Evolutionary conservation across 2,797 vertebrate genomes (phyloP).

Genomic region (Takifugu ocellatus): DNA sequence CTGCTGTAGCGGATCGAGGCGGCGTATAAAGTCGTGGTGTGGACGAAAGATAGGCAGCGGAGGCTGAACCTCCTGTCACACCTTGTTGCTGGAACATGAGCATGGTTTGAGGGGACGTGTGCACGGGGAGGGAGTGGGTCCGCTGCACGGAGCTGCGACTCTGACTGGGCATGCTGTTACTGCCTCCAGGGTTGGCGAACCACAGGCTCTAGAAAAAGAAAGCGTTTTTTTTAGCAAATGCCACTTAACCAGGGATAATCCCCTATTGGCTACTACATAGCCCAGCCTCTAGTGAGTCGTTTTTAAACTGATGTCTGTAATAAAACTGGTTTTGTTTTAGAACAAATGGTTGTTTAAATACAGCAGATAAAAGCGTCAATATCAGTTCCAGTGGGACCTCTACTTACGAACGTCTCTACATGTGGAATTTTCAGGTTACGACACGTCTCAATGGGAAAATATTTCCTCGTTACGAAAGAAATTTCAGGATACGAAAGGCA

Average conservation of each 20-base stretch:
- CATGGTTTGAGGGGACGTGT: constrained; percentile 93
- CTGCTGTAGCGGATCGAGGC: background rate
- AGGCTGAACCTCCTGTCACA: constrained; percentile 47
- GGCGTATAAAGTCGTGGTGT: background rate
- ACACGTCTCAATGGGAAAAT: no score
- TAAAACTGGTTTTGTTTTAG: no score
- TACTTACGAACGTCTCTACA: no score
- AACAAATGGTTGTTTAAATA: no score
- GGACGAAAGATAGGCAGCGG: background rate
- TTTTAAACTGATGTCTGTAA: no score
- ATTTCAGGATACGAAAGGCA: no score
- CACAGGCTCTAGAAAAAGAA: constrained; percentile 81
- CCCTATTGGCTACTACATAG: background rate
- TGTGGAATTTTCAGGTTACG: no score
- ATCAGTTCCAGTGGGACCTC: background rate
- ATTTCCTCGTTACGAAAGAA: no score
- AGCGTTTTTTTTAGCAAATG: constrained; percentile 20
- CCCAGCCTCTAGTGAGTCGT: background rate
- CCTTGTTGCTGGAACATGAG: constrained; percentile 94
- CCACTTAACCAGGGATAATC: constrained; percentile 10
- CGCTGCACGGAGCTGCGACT: constrained; percentile 93
- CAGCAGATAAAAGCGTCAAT: background rate
- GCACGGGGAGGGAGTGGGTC: constrained; percentile 92
- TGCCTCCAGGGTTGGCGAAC: constrained; percentile 93
- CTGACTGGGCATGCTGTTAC: constrained; percentile 95